phyloP scores from a whole-genome alignment of 2,797 vertebrate genomes.

The Peromyscus attwateri region DNA sequence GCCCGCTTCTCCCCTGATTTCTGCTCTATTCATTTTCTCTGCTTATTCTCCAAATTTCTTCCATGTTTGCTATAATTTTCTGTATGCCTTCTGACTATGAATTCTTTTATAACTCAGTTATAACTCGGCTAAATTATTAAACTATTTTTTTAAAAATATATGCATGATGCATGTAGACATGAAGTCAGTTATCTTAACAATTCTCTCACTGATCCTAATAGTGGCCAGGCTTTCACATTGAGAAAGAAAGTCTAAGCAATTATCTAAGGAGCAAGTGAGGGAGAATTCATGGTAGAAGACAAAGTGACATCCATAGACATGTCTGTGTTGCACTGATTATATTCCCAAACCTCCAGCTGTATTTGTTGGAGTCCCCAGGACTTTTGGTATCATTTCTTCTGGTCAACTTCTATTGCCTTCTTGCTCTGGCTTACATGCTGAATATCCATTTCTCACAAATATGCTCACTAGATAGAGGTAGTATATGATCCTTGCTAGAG shows the following conservation, averaged over 20 bases:
- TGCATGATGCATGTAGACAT: not conserved
- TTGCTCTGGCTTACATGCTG: not conserved
- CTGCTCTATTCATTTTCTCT: not conserved
- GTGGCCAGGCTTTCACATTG: not conserved
- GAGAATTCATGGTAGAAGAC: not conserved
- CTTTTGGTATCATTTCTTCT: not conserved
- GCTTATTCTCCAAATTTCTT: not conserved
- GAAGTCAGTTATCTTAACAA: not conserved
- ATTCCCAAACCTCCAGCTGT: not conserved
- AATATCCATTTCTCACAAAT: not conserved
- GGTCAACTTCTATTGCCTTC: not conserved
- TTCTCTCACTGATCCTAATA: not conserved
- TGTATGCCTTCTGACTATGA: not conserved
- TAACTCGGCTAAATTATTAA: not conserved
- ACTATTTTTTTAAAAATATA: constrained; percentile 1
- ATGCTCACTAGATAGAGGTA: not conserved
- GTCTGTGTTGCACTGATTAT: not conserved
- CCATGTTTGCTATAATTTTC: not conserved
- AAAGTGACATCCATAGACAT: not conserved
- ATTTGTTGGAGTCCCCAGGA: too few species aligned
- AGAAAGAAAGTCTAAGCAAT: not conserved
- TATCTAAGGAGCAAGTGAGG: not conserved
- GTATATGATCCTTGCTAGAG: not conserved
- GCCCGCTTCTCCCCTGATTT: not conserved
- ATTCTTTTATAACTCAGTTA: not conserved